Conservation (phyloP, 2,113 vertebrate genomes). For the Cynoglossus semilaevis region DNA sequence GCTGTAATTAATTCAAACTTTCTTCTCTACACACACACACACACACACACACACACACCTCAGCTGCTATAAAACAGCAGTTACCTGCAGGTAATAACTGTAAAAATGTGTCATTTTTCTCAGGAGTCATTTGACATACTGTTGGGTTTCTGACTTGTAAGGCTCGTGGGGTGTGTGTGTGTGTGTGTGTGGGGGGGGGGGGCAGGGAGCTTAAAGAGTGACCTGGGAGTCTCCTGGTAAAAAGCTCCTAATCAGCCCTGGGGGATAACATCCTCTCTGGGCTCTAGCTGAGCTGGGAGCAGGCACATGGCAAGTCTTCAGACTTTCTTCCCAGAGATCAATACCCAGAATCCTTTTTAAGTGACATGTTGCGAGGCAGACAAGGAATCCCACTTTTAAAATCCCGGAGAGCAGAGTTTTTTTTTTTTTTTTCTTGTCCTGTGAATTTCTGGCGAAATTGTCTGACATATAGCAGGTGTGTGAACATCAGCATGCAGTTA, state of each 20-base stretch:
- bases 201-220: constrained; percentile 61
- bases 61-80: constrained; percentile 5
- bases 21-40: constrained; percentile 9
- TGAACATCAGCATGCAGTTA: constrained; percentile 60
- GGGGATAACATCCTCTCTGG: constrained; percentile 70
- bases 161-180: constrained; percentile 19
- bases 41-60: constrained; percentile 9
- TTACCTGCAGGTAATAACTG: constrained; percentile 37
- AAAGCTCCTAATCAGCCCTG: constrained; percentile 73
- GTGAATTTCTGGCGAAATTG: constrained; percentile 67
- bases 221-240: constrained; percentile 67
- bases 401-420: constrained; percentile 45
- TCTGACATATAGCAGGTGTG: constrained; percentile 62
- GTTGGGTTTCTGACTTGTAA: constrained; percentile 44
- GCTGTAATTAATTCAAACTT: constrained; percentile 28
- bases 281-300: constrained; percentile 60
- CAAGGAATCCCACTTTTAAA: constrained; percentile 64
- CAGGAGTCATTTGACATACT: constrained; percentile 42
- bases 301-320: constrained; percentile 60
- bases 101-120: constrained; percentile 32
- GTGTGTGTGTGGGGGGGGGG: constrained; percentile 2
- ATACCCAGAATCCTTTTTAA: constrained; percentile 69
- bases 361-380: constrained; percentile 67
- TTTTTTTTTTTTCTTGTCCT: constrained; percentile 16
- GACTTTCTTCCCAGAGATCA: constrained; percentile 68